Conservation (phyloP, 2,888 invertebrate species). For the Piscicola geometra region DNA sequence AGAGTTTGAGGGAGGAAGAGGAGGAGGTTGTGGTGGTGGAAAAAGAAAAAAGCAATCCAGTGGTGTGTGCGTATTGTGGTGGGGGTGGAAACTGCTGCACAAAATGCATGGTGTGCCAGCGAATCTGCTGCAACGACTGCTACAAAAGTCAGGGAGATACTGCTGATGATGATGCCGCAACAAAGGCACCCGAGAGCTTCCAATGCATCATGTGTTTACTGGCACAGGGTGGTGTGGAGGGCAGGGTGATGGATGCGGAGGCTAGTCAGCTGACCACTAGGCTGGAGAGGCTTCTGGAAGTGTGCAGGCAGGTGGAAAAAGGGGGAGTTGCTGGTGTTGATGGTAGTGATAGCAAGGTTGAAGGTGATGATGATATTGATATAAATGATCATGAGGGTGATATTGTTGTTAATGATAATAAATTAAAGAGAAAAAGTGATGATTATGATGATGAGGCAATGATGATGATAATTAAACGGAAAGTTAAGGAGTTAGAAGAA, state of each 20-base stretch:
- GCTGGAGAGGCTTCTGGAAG: not conserved
- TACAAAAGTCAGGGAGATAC: not conserved
- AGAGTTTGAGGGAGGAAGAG: not conserved
- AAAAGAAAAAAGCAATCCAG: too few species aligned
- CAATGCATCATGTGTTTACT: not conserved
- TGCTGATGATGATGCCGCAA: not conserved
- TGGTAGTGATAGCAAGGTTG: too few species aligned
- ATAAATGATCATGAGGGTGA: too few species aligned
- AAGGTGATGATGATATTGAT: too few species aligned
- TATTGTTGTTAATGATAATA: too few species aligned
- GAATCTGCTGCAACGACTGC: not conserved
- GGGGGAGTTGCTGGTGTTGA: too few species aligned
- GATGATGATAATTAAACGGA: too few species aligned
- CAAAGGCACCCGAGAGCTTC: not conserved
- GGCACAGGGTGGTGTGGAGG: not conserved
- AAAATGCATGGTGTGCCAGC: not conserved
- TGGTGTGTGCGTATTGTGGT: not conserved
- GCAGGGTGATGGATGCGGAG: not conserved
- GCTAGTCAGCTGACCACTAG: not conserved
- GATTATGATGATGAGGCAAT: too few species aligned
- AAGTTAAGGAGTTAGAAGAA: too few species aligned
- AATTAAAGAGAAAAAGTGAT: too few species aligned
- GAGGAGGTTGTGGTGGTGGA: not conserved
- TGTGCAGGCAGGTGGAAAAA: too few species aligned
- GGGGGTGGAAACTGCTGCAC: not conserved